Conservation (phyloP, 2,888 invertebrate species). For the Dryococelus australis region DNA sequence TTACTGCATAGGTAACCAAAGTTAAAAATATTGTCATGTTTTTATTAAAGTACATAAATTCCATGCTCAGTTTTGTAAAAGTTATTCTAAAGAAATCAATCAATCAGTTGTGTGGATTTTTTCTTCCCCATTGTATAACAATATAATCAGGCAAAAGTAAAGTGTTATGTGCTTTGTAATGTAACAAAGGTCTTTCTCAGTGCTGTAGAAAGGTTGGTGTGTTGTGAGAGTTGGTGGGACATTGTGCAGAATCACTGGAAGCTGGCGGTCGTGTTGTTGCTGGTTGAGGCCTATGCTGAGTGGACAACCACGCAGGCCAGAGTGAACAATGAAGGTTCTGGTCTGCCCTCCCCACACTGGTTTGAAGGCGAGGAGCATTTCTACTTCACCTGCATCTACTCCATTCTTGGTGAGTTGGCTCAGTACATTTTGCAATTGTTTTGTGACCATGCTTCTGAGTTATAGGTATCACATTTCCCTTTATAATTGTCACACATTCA, state of each 20-base stretch:
- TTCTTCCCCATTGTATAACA: too few species aligned
- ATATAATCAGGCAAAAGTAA: too few species aligned
- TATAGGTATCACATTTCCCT: background rate
- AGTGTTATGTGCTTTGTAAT: too few species aligned
- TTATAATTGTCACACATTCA: too few species aligned
- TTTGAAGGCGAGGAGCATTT: constrained; percentile 54
- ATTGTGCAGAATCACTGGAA: constrained; percentile 75
- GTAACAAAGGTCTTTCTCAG: background rate
- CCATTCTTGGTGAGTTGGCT: constrained; percentile 58
- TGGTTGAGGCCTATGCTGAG: constrained; percentile 82
- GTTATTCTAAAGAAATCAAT: too few species aligned
- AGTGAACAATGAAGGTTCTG: background rate
- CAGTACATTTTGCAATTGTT: too few species aligned
- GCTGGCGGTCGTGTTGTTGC: constrained; percentile 75
- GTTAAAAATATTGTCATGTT: too few species aligned
- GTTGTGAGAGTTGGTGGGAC: background rate
- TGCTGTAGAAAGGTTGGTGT: background rate
- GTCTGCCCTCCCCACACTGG: constrained; percentile 31
- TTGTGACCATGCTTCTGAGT: background rate
- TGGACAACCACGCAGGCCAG: constrained; percentile 60
- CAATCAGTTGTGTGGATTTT: too few species aligned
- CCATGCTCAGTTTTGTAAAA: too few species aligned
- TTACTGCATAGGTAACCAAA: too few species aligned
- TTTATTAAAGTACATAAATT: too few species aligned
- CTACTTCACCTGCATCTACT: constrained; percentile 62